phyloP scores from a whole-genome alignment of 2,113 vertebrate species.

The Larimichthys polyactis region DNA sequence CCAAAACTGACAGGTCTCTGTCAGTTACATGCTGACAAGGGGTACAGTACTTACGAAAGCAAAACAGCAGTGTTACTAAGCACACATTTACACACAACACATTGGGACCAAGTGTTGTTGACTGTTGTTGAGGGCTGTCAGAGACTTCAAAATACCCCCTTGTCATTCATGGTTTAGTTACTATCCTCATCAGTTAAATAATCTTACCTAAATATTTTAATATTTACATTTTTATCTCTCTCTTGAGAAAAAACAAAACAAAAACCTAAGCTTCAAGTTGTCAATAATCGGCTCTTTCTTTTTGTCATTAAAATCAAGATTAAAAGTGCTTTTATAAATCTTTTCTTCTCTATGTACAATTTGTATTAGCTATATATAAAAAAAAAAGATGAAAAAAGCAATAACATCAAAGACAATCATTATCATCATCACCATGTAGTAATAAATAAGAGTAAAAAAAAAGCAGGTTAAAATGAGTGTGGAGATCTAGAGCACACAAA shows the following conservation, averaged over 20 bases:
- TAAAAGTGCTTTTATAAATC: conserved; percentile 99
- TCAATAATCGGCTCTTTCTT: conserved; percentile 87
- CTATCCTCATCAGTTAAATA: conserved; percentile 87
- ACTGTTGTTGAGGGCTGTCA: conserved; percentile 74
- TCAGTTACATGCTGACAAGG: conserved; percentile 73
- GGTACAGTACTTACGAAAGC: conserved; percentile 83
- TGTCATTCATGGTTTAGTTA: conserved; percentile 82
- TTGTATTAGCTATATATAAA: conserved; percentile 89
- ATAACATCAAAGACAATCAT: conserved; percentile 84
- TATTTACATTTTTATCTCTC: conserved; percentile 88
- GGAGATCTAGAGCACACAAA: conserved; percentile 77
- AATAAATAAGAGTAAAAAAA: conserved; percentile 84
- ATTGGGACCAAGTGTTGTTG: conserved; percentile 68
- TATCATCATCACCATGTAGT: conserved; percentile 82
- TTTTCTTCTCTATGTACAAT: conserved; percentile 97
- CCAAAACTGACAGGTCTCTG: conserved; percentile 63
- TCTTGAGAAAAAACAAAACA: conserved; percentile 91
- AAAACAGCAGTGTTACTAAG: conserved; percentile 83
- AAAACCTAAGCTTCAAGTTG: conserved; percentile 89
- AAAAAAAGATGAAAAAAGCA: conserved; percentile 74
- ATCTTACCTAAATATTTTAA: conserved; percentile 90
- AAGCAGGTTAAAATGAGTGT: conserved; percentile 77
- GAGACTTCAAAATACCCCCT: conserved; percentile 76
- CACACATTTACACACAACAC: conserved; percentile 80
- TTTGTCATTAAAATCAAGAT: conserved; percentile 94